Evolutionary conservation across 2,888 invertebrate species (phyloP).

Genomic region (Vandiemenella viatica): DNA sequence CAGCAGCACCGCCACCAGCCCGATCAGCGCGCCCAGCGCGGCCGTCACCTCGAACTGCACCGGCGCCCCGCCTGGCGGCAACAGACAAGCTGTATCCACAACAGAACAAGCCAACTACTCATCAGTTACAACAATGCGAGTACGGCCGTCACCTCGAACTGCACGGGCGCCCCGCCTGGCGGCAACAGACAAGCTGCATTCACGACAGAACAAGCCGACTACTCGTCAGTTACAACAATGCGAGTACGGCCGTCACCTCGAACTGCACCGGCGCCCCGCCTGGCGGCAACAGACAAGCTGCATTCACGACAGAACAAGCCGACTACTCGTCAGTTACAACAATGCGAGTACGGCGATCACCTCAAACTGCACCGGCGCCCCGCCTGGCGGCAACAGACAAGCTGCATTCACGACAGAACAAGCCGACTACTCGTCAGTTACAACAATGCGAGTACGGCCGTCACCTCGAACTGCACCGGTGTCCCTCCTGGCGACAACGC

Average conservation of each 20-base stretch:
- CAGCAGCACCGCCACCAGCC: constrained; percentile 59
- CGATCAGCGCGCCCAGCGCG: constrained; percentile 62
- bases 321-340: no score
- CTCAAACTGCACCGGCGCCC: constrained; percentile 57
- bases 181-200: constrained; percentile 25
- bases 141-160: constrained; percentile 70
- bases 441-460: constrained; percentile 68
- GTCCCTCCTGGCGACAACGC: constrained; percentile 35
- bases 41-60: constrained; percentile 73
- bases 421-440: no score
- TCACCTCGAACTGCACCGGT: constrained; percentile 65
- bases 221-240: no score
- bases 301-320: no score
- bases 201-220: no score
- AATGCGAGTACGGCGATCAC: constrained; percentile 70
- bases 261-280: constrained; percentile 49
- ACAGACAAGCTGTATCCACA: constrained; percentile 19
- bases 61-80: constrained; percentile 39
- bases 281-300: constrained; percentile 32
- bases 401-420: no score
- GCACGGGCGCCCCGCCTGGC: constrained; percentile 45
- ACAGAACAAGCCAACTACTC: no score
- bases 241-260: constrained; percentile 68
- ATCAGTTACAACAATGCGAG: no score
- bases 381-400: constrained; percentile 32